Percentiles rank a stretch among this genome's conserved stretches.
phyloP scores from a whole-genome alignment of 35 echinoderm and acorn worm species.

The Chiridota heheva region DNA sequence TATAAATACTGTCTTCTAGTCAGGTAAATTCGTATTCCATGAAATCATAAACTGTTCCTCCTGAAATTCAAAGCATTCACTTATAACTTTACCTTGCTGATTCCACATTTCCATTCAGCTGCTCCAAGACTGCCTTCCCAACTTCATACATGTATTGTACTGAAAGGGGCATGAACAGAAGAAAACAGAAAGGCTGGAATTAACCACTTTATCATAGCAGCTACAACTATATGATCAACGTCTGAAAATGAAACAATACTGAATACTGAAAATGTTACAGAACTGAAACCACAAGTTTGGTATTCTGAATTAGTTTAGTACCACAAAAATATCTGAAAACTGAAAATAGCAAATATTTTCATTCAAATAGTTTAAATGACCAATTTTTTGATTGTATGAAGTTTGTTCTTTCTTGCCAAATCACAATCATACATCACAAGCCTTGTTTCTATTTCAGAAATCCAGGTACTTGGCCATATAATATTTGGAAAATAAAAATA shows the following conservation, averaged over 20 bases:
- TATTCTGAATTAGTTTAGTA: too few relatives aligned
- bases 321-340: too few relatives aligned
- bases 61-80: background rate
- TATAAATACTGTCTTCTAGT: background rate
- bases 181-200: background rate
- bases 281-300: background rate
- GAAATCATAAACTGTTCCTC: background rate
- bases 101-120: constrained; percentile 53
- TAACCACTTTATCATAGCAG: background rate
- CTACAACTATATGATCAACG: background rate
- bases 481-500: too few relatives aligned
- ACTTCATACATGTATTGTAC: constrained; percentile 76
- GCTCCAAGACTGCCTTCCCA: constrained; percentile 65
- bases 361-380: too few relatives aligned
- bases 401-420: too few relatives aligned
- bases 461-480: too few relatives aligned
- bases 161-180: background rate
- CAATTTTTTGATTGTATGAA: too few relatives aligned
- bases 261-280: background rate
- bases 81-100: constrained; percentile 41
- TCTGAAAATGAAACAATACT: background rate
- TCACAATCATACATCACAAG: too few relatives aligned
- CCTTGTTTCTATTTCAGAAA: too few relatives aligned
- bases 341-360: too few relatives aligned
- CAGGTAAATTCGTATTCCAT: background rate